phyloP scores from a whole-genome alignment of 2,113 vertebrate species.

The Chaetodon auriga region DNA sequence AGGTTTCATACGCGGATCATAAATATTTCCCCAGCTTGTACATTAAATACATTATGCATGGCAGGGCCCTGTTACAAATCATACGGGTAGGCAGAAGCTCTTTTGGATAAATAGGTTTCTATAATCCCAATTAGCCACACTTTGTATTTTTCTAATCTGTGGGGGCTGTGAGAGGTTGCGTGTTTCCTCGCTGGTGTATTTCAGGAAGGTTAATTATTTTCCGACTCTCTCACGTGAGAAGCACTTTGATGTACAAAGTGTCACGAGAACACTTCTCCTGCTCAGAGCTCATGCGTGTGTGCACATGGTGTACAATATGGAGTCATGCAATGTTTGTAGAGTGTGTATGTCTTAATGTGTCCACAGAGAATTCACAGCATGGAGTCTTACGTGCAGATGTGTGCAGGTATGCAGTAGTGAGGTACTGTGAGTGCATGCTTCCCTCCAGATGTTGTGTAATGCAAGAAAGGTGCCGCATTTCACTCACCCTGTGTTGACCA shows the following conservation, averaged over 20 bases:
- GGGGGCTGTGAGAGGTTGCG: conserved; percentile 38
- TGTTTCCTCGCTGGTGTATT: conserved; percentile 35
- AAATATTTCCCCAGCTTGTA: conserved; percentile 57
- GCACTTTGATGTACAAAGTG: conserved; percentile 45
- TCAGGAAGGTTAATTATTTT: conserved; percentile 56
- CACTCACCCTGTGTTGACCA: conserved; percentile 4
- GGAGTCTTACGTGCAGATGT: neutral
- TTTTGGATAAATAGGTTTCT: conserved; percentile 62
- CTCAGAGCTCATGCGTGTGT: conserved; percentile 13
- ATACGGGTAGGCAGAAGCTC: conserved; percentile 36
- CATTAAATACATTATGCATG: conserved; percentile 60
- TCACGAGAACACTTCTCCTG: conserved; percentile 22
- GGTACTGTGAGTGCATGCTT: neutral
- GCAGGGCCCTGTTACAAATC: conserved; percentile 48
- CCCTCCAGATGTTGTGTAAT: conserved; percentile 34
- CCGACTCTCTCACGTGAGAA: conserved; percentile 8
- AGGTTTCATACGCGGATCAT: conserved; percentile 50
- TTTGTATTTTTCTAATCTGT: conserved; percentile 60
- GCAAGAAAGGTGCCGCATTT: conserved; percentile 5
- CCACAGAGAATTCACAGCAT: neutral
- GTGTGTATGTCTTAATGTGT: neutral
- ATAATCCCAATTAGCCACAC: conserved; percentile 70
- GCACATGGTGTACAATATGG: neutral
- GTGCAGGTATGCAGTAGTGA: neutral
- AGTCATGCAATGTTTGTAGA: conserved; percentile 9